Percentiles rank a stretch among this genome's conserved stretches.
phyloP scores from a whole-genome alignment of 2,888 invertebrate genomes.

The Drosophila prolongata region DNA sequence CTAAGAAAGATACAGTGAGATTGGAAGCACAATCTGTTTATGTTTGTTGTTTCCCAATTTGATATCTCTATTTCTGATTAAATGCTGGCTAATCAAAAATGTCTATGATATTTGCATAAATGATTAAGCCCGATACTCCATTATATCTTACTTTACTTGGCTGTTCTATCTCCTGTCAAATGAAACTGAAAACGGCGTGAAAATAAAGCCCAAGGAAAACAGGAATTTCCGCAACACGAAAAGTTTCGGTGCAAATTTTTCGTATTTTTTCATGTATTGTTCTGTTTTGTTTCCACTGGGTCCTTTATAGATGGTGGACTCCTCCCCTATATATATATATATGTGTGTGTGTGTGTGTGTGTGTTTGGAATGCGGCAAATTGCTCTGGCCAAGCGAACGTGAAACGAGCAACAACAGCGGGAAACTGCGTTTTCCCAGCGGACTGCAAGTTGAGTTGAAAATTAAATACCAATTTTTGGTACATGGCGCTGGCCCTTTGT shows the following conservation, averaged over 20 bases:
- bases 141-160: not conserved
- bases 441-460: slow-evolving; percentile 71
- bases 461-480: slow-evolving; percentile 77
- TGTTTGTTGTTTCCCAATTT: slow-evolving; percentile 32
- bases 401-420: slow-evolving; percentile 26
- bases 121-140: slow-evolving; percentile 39
- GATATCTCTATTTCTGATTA: slow-evolving; percentile 48
- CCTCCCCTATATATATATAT: slow-evolving; percentile 13
- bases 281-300: slow-evolving; percentile 21
- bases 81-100: slow-evolving; percentile 66
- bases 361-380: slow-evolving; percentile 53
- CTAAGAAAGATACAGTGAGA: slow-evolving; percentile 42
- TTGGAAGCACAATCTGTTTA: not conserved
- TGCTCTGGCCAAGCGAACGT: slow-evolving; percentile 37
- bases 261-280: slow-evolving; percentile 19
- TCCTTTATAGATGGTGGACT: slow-evolving; percentile 32
- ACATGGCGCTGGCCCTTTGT: slow-evolving; percentile 42
- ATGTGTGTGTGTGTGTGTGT: slow-evolving; percentile 38
- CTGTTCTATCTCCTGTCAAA: slow-evolving; percentile 12
- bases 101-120: slow-evolving; percentile 67
- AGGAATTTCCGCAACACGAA: slow-evolving; percentile 28
- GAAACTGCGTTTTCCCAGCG: slow-evolving; percentile 50
- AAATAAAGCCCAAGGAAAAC: slow-evolving; percentile 20
- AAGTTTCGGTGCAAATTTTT: slow-evolving; percentile 23
- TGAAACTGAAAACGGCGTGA: slow-evolving; percentile 35